Conservation (phyloP, 2,888 invertebrate species). For the Hesperia comma region DNA sequence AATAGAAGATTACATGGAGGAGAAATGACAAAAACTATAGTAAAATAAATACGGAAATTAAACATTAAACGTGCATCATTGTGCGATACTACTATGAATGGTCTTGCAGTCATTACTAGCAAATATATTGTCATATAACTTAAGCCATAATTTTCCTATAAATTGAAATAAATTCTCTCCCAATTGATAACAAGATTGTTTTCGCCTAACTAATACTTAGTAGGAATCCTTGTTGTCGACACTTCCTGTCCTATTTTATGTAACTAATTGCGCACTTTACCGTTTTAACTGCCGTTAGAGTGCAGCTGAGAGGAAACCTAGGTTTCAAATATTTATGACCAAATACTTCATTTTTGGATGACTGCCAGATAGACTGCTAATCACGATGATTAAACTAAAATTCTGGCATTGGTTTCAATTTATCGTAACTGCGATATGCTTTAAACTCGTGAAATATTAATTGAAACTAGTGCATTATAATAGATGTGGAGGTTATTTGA, state of each 20-base stretch:
- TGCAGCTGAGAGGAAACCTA: constrained; percentile 21
- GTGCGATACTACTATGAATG: too few species aligned
- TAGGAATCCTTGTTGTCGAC: not conserved
- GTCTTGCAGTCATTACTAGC: too few species aligned
- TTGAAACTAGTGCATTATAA: not conserved
- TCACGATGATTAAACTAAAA: constrained; percentile 13
- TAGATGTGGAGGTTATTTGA: not conserved
- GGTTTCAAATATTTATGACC: constrained; percentile 16
- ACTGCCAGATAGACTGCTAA: constrained; percentile 19
- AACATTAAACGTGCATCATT: too few species aligned
- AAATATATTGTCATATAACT: too few species aligned
- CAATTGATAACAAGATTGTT: too few species aligned
- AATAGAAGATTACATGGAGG: too few species aligned
- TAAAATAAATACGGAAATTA: too few species aligned
- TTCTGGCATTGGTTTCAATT: not conserved
- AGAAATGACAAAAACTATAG: too few species aligned
- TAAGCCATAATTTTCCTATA: too few species aligned
- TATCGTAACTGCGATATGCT: not conserved
- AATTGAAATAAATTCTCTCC: too few species aligned
- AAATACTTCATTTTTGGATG: constrained; percentile 32
- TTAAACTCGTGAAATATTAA: constrained; percentile 2
- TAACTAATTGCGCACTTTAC: constrained; percentile 14
- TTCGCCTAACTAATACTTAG: not conserved
- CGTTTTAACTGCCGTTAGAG: constrained; percentile 19
- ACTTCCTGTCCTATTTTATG: constrained; percentile 1